These are phyloP conservation scores for Poeciliopsis prolifica DNA, from an alignment of 2,113 vertebrate species.

Conservation along the genomic window DNA sequence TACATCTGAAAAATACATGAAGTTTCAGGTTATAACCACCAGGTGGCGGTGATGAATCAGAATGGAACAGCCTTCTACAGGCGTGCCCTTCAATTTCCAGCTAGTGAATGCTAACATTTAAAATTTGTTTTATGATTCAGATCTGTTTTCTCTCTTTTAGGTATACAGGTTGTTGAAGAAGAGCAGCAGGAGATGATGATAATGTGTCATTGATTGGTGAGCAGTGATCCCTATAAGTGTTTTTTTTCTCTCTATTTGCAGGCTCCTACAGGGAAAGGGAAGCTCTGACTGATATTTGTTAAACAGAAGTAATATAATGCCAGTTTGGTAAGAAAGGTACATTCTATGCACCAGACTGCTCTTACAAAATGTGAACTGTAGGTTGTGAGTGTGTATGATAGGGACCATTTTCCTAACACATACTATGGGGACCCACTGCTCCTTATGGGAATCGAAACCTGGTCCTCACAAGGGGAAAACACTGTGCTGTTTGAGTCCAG, in stretches of 20 bases:
- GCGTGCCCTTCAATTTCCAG: background rate
- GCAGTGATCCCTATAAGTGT: background rate
- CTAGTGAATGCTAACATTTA: too few species aligned
- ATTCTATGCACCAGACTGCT: background rate
- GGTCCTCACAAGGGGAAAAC: too few species aligned
- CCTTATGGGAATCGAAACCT: too few species aligned
- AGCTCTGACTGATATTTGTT: slow-evolving; percentile 14
- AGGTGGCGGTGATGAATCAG: slow-evolving; percentile 44
- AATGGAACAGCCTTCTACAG: background rate
- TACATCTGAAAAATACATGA: background rate
- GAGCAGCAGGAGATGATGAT: background rate
- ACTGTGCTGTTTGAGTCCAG: background rate
- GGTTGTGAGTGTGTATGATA: background rate
- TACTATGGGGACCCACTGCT: too few species aligned
- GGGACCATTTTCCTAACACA: too few species aligned
- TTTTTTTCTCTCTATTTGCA: background rate
- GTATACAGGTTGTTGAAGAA: background rate
- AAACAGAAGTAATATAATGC: slow-evolving; percentile 7
- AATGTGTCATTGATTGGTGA: background rate
- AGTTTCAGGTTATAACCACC: background rate
- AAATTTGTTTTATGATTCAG: background rate
- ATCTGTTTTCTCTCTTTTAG: background rate
- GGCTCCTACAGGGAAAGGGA: slow-evolving; percentile 1
- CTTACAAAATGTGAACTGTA: background rate
- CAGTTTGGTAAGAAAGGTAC: background rate